phyloP scores from a whole-genome alignment of 23 tunicate genomes.

The Ascidia mentula region DNA sequence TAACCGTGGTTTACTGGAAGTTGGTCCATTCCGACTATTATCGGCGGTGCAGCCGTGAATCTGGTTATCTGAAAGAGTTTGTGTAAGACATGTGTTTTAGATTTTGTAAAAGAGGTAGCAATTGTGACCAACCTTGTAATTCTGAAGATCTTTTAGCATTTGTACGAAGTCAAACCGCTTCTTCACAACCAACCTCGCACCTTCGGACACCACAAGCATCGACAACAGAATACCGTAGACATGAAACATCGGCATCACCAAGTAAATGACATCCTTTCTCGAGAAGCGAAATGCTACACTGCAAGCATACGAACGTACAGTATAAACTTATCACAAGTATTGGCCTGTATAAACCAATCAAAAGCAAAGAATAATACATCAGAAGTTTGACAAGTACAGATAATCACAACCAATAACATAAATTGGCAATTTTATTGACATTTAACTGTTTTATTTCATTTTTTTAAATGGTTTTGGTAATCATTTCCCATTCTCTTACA shows the following conservation, averaged over 20 bases:
- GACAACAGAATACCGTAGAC: slow-evolving; percentile 21
- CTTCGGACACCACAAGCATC: slow-evolving; percentile 1
- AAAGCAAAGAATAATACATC: too few species aligned
- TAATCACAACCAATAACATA: too few species aligned
- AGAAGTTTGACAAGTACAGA: too few species aligned
- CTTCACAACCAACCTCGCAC: slow-evolving; percentile 13
- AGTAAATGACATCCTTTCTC: not conserved
- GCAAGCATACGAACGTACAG: too few species aligned
- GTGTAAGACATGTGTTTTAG: not conserved
- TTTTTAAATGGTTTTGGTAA: too few species aligned
- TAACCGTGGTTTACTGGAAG: slow-evolving; percentile 14
- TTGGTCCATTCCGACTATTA: slow-evolving; percentile 18
- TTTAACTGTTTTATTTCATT: too few species aligned
- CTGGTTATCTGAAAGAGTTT: slow-evolving; percentile 16
- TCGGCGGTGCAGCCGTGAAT: slow-evolving; percentile 38
- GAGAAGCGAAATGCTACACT: not conserved
- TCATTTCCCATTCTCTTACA: too few species aligned
- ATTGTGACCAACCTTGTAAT: slow-evolving; percentile 34
- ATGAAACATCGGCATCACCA: slow-evolving; percentile 57
- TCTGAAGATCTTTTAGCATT: slow-evolving; percentile 31
- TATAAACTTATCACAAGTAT: too few species aligned
- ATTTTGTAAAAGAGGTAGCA: not conserved
- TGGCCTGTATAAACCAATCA: not conserved
- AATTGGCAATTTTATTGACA: too few species aligned
- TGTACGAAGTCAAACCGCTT: slow-evolving; percentile 29